These are phyloP conservation scores for Strigamia transsilvanica DNA, from an alignment of 2,888 invertebrate genomes.

Conservation along the genomic window DNA sequence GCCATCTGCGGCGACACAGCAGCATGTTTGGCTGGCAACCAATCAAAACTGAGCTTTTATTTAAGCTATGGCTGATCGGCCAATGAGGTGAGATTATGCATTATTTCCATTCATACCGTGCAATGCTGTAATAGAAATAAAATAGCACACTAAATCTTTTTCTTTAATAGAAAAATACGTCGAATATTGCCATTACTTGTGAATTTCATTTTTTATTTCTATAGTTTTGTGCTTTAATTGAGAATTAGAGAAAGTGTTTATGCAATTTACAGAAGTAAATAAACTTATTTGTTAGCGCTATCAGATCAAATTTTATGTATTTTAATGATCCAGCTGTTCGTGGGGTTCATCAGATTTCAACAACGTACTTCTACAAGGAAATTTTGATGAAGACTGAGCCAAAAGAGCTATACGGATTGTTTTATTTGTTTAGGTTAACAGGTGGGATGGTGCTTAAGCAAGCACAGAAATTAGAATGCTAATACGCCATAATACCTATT, in stretches of 20 bases:
- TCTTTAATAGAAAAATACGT: too few species aligned
- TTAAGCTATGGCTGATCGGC: background rate
- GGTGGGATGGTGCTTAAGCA: background rate
- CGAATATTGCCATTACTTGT: too few species aligned
- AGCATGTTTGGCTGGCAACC: background rate
- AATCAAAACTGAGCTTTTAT: background rate
- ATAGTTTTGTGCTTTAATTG: too few species aligned
- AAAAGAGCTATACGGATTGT: too few species aligned
- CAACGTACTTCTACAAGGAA: background rate
- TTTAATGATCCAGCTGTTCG: conserved; percentile 3
- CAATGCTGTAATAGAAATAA: background rate
- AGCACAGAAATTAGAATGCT: too few species aligned
- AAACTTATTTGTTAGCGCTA: background rate
- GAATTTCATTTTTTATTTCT: too few species aligned
- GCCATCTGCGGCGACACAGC: background rate
- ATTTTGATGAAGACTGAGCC: background rate
- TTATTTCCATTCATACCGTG: background rate
- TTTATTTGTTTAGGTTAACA: background rate
- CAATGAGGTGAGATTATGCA: background rate
- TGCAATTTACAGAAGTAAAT: background rate
- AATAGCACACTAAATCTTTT: too few species aligned
- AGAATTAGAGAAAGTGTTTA: too few species aligned
- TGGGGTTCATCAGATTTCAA: background rate
- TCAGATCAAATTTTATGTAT: background rate
- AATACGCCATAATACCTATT: too few species aligned